Base-by-base conservation (phyloP, 2,888 invertebrate species). In the Dynastes hyllus region DNA sequence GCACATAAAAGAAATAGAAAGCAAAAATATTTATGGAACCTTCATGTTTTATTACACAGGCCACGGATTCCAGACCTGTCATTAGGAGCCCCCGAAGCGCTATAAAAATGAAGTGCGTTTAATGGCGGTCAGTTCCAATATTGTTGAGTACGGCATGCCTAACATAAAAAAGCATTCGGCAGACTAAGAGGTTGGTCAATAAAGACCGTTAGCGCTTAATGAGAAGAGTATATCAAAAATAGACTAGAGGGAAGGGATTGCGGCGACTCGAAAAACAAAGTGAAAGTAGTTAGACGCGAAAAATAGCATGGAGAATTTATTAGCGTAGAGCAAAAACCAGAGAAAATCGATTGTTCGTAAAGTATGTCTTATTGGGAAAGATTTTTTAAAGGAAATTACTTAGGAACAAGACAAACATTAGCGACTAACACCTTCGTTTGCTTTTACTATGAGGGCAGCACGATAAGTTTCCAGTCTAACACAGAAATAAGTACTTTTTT, bases 71-170 rank as follows among this genome's bases (percentile, higher is more conserved):
- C 63, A 32, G 63, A n/a, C 63, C 29, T 63, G 63, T 63, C 63
- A 32, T 63, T 63, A 63, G 13, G 63, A 63, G 29, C n/a, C 63
- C 63, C 63, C 63, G n/a, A 63, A 32, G 29, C 29, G 63, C 29
- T 5, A 29, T 63, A 63, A 63, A 63, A 63, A 63, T 63, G 63
- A 63, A 63, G 63, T 63, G 63, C 27, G 32, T 29, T 63, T 63
- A 63, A 63, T 63, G 63, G 63, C 63, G 63, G 63, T 63, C 63
- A 63, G 63, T 63, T 63, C 63, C 63, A 63, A 63, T 63, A 63
- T 32, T 63, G 63, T 63, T 63, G 63, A 63, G 63, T 29, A 29
- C 63, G 32, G 63, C 63, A 32, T 32, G 63, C 29, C 13, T 63
- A 22, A 32, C 29, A 63, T 32, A 63, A 63, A 63, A 63, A 63